Conservation (phyloP, 2,888 invertebrate species). For the Drosophila gaucha region DNA sequence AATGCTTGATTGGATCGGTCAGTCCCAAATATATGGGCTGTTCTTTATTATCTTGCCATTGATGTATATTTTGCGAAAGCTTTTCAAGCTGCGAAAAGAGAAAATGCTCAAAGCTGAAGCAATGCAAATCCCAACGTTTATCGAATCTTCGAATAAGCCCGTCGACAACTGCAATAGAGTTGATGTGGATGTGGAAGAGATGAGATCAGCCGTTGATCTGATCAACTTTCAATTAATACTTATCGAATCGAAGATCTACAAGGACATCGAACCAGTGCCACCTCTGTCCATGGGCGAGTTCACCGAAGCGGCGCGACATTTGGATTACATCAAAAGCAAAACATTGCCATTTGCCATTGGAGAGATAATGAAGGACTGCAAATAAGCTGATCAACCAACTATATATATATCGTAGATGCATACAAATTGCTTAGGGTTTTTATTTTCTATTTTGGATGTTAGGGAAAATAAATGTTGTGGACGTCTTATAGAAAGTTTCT, state of each 20-base stretch:
- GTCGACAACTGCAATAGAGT: background rate
- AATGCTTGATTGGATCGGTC: background rate
- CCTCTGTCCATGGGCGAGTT: conserved; percentile 5
- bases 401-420: background rate
- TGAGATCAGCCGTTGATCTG: conserved; percentile 5
- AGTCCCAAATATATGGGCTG: background rate
- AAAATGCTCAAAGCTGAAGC: background rate
- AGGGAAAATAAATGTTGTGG: conserved; percentile 23
- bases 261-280: conserved; percentile 7
- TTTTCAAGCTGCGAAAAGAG: background rate
- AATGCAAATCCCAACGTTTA: background rate
- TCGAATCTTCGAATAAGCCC: no score
- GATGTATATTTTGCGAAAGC: conserved; percentile 4
- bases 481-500: conserved; percentile 35
- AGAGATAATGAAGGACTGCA: background rate
- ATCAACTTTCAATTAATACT: conserved; percentile 14
- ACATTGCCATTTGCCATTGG: background rate
- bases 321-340: conserved; percentile 4
- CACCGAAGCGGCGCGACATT: background rate
- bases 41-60: conserved; percentile 6
- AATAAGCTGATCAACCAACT: background rate
- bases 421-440: background rate
- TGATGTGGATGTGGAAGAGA: background rate
- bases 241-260: conserved; percentile 20
- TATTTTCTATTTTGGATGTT: background rate